Base-by-base conservation (phyloP, 2,113 vertebrate genomes). In the Loxodonta africana region DNA sequence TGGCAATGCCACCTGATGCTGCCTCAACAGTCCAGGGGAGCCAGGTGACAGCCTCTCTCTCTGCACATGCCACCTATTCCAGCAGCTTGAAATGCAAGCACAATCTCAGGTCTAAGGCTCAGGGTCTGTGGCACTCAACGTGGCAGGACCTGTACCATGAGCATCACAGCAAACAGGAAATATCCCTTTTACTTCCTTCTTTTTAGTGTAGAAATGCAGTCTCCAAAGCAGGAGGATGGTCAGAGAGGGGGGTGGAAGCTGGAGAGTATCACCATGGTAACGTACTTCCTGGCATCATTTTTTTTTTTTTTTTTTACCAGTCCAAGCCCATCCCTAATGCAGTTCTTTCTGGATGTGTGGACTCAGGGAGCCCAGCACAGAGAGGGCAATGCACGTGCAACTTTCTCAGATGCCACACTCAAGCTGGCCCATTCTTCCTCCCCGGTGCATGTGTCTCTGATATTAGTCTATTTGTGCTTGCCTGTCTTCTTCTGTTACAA, bases 201-300 rank as follows among this genome's bases (percentile, higher is more conserved):
- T 82, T 80, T 93, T 33, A 84, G 11, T 63, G n/a, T 71, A 89
- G 76, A 83, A 93, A 86, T 62, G 46, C 44, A 82, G 51, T 48
- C 15, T 93, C 67, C 67, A 81, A 80, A 74, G 25, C 46, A 73
- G 2, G 9, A 4, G 11, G 10, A 67, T 80, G 33, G 46, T n/a
- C 65, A 89, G 81, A 90, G 81, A 90, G 37, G 41, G 89, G 30
- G 41, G 57, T 46, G 53, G 60, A 18, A 85, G 37, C 63, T 62
- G 63, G 46, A 84, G 77, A 93, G 60, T 62, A 89, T 98, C 21
- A 81, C 92, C 57, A 95, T 96, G 87, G 63, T 41, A 95, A 96
- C 82, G 81, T 88, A 44, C 28, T 84, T 92, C n/a, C 21, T 37
- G 41, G 65, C 30, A 80, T 89, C 69, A 48, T 92, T 73, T 74